Base-by-base conservation (phyloP, 2,113 vertebrate genomes). In the Phycodurus eques region DNA sequence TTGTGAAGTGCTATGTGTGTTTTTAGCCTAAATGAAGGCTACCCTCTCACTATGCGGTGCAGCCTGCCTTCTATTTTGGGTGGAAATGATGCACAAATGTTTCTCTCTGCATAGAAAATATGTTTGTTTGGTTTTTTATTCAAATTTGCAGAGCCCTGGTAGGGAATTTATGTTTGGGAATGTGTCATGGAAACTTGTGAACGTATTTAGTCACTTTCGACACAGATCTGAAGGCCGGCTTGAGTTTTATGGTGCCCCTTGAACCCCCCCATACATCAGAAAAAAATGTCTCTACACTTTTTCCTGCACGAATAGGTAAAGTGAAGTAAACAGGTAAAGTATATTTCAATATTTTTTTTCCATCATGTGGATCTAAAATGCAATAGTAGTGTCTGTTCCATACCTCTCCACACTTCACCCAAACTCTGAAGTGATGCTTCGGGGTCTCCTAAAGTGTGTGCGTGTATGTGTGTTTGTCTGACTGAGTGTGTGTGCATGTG, bases 61-160 rank as follows among this genome's bases (percentile, higher is more conserved):
- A 81, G 84, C 80, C 80, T 80, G 77, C 83, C 72, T 66, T 83
- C 89, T 91, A 90, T 90, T 91, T 77, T 89, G 74, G 76, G 88
- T 88, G 68, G 61, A 87, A 91, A 88, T 81, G 87, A 87, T 89
- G 87, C 87, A 88, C 87, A 91, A 91, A 90, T 88, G 88, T 88
- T 83, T 88, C 87, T 85, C 85, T 87, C 81, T 85, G 85, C 68
- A 0, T 60, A 33, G 70, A 83, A 82, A 71, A 70, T 73, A 61
- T 67, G n/a, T 3, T 57, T 19, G 13, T 47, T 15, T 47, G 10
- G 15, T 39, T 39, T 65, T 65, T 22, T 7, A 22, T 65, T n/a
- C n/a, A 63, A 20, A 9, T 20, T 43, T 42, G 72, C 76, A 72
- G 42, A 70, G 56, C 75, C 77, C 78, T 80, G 75, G 39, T 11